phyloP scores from a whole-genome alignment of 2,797 vertebrate genomes.

The Calcarius lapponicus region DNA sequence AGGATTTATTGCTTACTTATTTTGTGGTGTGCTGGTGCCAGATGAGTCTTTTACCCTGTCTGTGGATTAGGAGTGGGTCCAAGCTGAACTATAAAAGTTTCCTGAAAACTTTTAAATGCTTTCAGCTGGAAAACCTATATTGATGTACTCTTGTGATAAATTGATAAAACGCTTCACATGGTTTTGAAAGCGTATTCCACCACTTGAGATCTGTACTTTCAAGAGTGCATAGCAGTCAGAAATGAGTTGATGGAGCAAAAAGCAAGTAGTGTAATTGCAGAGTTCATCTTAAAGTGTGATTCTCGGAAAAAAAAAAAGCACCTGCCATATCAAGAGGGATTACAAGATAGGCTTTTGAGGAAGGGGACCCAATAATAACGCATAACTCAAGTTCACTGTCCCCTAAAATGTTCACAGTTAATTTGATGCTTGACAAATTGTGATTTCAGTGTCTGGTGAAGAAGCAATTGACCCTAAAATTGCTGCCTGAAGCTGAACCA shows the following conservation, averaged over 20 bases:
- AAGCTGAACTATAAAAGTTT: conserved; percentile 22
- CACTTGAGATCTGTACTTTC: not conserved
- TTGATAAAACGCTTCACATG: not conserved
- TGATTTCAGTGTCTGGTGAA: conserved; percentile 51
- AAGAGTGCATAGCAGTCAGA: not conserved
- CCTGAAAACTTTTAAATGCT: conserved; percentile 28
- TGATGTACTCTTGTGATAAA: conserved; percentile 17
- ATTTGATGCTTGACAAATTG: conserved; percentile 56
- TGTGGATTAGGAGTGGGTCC: conserved; percentile 20
- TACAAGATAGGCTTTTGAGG: not conserved
- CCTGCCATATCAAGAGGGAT: not conserved
- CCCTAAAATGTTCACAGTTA: conserved; percentile 20
- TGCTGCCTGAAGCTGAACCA: conserved; percentile 50
- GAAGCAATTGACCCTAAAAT: conserved; percentile 69
- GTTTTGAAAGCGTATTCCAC: not conserved
- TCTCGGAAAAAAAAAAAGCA: not conserved
- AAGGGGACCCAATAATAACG: conserved; percentile 1
- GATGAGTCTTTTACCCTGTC: not conserved
- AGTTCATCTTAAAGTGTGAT: not conserved
- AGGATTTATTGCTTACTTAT: not conserved
- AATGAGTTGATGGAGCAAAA: conserved; percentile 22
- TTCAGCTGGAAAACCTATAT: conserved; percentile 33
- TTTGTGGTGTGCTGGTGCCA: not conserved
- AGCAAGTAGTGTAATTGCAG: not conserved
- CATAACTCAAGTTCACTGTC: not conserved